phyloP scores from a whole-genome alignment of 35 echinoderm and acorn worm genomes.

The Apostichopus japonicus region DNA sequence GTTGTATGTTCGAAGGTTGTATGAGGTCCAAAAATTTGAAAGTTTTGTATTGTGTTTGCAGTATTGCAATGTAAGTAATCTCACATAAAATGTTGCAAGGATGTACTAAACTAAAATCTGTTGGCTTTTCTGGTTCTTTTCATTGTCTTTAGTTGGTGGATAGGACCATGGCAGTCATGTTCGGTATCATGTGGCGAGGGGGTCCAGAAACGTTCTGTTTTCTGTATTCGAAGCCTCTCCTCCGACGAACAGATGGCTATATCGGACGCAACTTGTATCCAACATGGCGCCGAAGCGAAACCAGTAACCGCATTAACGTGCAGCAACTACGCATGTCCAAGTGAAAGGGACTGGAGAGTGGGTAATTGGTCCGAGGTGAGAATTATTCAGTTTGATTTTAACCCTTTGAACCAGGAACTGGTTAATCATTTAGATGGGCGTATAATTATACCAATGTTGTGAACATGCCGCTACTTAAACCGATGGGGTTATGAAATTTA shows the following conservation, averaged over 20 bases:
- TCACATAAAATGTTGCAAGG: too few relatives aligned
- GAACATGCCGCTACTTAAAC: too few relatives aligned
- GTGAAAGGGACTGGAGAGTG: constrained; percentile 65
- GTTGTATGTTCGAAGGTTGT: too few relatives aligned
- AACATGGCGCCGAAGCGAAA: constrained; percentile 28
- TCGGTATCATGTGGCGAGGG: constrained; percentile 77
- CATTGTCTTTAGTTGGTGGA: constrained; percentile 69
- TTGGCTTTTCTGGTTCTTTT: too few relatives aligned
- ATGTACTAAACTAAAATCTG: too few relatives aligned
- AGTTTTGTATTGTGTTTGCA: background rate
- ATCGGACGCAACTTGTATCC: constrained; percentile 60
- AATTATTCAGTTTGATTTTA: background rate
- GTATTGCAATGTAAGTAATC: too few relatives aligned
- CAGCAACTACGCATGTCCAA: constrained; percentile 53
- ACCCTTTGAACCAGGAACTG: too few relatives aligned
- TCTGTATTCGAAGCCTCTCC: constrained; percentile 82
- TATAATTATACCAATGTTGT: too few relatives aligned
- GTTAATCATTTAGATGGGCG: too few relatives aligned
- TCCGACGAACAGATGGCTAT: constrained; percentile 85
- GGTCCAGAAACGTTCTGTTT: constrained; percentile 59
- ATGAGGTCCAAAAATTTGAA: too few relatives aligned
- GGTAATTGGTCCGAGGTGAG: constrained; percentile 88
- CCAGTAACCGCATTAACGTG: background rate
- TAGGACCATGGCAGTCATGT: constrained; percentile 87
- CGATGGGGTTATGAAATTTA: too few relatives aligned